These are phyloP conservation scores for Bombus vancouverensis DNA, from an alignment of 1,140 invertebrate genomes.

Conservation along the genomic window DNA sequence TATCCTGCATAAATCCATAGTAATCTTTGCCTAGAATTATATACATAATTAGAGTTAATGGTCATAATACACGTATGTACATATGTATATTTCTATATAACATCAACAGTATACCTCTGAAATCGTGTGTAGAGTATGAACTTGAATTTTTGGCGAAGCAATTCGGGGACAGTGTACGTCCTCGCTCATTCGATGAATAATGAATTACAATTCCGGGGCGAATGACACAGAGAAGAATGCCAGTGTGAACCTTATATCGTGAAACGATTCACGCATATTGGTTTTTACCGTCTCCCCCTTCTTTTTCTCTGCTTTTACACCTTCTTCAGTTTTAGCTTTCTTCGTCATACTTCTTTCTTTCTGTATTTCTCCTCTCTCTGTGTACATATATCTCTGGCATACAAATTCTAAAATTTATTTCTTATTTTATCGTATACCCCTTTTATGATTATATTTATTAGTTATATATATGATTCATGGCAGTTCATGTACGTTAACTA, in stretches of 20 bases:
- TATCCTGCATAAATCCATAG: too few species aligned
- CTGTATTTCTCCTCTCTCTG: not conserved
- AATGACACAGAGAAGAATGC: slow-evolving; percentile 53
- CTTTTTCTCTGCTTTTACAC: not conserved
- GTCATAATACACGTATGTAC: not conserved
- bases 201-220: slow-evolving; percentile 49
- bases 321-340: slow-evolving; percentile 4
- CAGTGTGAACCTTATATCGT: slow-evolving; percentile 24
- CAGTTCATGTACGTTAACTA: not conserved
- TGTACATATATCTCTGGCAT: not conserved
- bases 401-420: not conserved
- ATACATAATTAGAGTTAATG: not conserved
- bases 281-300: slow-evolving; percentile 1
- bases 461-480: not conserved
- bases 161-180: slow-evolving; percentile 29
- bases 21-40: not conserved
- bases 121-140: not conserved
- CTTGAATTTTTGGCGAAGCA: slow-evolving; percentile 27
- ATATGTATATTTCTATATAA: not conserved
- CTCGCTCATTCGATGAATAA: slow-evolving; percentile 57
- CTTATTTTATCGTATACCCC: not conserved
- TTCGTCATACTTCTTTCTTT: not conserved
- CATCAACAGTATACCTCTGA: not conserved
- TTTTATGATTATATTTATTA: not conserved
- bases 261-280: slow-evolving; percentile 20